Conservation (phyloP, 2,888 invertebrate genomes). For the Nemotelus pantherinus region DNA sequence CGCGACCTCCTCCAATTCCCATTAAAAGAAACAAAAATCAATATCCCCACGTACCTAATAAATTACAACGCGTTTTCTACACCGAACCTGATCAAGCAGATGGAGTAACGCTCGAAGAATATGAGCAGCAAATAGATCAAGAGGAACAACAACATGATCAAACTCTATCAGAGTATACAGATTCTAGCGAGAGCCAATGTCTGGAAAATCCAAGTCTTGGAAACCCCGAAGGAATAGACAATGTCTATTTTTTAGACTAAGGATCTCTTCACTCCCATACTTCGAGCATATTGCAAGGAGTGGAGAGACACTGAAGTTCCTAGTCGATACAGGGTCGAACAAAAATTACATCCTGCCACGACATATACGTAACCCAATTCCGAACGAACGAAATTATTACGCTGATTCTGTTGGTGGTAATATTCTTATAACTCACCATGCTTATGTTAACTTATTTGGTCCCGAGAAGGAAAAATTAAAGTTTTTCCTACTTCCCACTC, state of each 20-base stretch:
- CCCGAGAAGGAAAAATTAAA: constrained; percentile 7
- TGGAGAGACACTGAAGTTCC: constrained; percentile 14
- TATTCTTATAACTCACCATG: neutral
- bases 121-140: neutral
- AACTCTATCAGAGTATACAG: neutral
- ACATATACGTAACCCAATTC: constrained; percentile 16
- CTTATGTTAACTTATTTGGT: neutral
- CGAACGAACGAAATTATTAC: neutral
- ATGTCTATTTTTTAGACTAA: constrained; percentile 38
- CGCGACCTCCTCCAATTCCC: neutral
- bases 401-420: constrained; percentile 11
- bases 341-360: constrained; percentile 14
- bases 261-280: constrained; percentile 19
- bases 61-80: constrained; percentile 1
- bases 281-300: constrained; percentile 11
- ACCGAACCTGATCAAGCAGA: neutral
- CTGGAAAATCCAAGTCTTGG: neutral
- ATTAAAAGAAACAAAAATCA: neutral
- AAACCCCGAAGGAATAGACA: neutral
- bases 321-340: constrained; percentile 16
- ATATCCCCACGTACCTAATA: neutral
- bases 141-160: constrained; percentile 2
- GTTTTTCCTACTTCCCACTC: constrained; percentile 1
- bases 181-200: neutral
- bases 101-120: neutral